These are phyloP conservation scores for Toxotes jaculatrix DNA, from an alignment of 2,113 vertebrate species.

Conservation along the genomic window DNA sequence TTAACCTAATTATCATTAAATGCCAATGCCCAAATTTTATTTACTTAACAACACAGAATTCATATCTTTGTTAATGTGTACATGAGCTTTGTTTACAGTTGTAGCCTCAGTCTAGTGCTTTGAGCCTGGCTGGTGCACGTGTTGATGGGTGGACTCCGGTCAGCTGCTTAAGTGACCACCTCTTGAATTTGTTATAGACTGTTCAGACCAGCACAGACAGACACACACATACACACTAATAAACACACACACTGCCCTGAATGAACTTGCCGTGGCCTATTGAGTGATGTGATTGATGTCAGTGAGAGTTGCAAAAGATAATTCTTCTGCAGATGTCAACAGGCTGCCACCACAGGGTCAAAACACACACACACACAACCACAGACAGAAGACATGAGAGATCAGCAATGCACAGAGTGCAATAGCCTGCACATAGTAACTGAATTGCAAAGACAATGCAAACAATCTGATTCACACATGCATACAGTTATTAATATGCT, in stretches of 20 bases:
- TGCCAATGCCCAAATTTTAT: background rate
- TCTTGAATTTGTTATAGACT: slow-evolving; percentile 71
- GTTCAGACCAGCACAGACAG: slow-evolving; percentile 63
- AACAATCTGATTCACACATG: background rate
- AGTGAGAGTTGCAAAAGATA: slow-evolving; percentile 71
- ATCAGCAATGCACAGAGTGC: slow-evolving; percentile 2
- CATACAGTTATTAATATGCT: background rate
- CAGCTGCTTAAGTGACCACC: slow-evolving; percentile 64
- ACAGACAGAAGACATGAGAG: slow-evolving; percentile 31
- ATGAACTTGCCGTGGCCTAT: slow-evolving; percentile 77
- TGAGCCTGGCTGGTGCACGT: slow-evolving; percentile 43
- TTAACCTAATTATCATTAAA: background rate
- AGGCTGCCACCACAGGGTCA: slow-evolving; percentile 75
- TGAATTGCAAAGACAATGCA: background rate
- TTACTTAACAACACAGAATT: background rate
- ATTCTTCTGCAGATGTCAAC: slow-evolving; percentile 79
- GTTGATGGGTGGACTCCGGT: slow-evolving; percentile 43
- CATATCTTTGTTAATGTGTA: background rate
- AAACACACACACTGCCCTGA: slow-evolving; percentile 49
- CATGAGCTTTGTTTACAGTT: slow-evolving; percentile 9
- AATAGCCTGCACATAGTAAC: slow-evolving; percentile 6
- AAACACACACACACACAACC: slow-evolving; percentile 43
- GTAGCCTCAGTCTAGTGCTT: background rate
- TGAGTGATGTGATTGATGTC: slow-evolving; percentile 78
- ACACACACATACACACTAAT: background rate